A percentile compares a stretch with the other conserved stretches of the same genome.
These are phyloP conservation scores for Brachyhypopomus occidentalis DNA, from an alignment of 2,113 vertebrate species.

Conservation along the genomic window DNA sequence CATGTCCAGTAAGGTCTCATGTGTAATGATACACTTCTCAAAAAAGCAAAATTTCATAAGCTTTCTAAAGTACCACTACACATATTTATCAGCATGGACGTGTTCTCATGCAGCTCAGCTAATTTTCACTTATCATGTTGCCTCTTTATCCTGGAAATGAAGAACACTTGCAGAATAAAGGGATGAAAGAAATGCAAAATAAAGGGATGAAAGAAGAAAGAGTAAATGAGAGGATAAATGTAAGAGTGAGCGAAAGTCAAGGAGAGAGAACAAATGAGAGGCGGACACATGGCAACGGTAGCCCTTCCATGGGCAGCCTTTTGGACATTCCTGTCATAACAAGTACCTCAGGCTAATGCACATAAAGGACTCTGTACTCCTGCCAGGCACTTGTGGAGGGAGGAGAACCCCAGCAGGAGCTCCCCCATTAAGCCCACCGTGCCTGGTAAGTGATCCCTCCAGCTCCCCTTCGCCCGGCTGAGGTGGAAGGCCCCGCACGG, in stretches of 20 bases:
- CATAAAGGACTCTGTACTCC: conserved; percentile 9
- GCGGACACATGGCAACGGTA: neutral
- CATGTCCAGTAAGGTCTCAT: neutral
- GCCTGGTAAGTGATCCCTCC: neutral
- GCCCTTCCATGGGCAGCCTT: neutral
- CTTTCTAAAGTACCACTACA: conserved; percentile 2
- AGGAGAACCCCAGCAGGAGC: neutral
- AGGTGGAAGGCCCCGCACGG: neutral
- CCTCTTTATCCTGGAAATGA: neutral
- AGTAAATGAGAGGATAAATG: neutral
- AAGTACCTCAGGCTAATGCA: conserved; percentile 1
- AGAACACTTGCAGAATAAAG: neutral
- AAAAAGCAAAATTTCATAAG: conserved; percentile 27
- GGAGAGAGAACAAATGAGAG: neutral
- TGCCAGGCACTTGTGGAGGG: neutral
- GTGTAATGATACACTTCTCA: conserved; percentile 20
- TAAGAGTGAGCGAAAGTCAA: neutral
- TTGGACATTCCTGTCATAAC: neutral
- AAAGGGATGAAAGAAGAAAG: neutral
- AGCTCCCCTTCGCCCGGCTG: neutral
- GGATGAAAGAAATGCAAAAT: neutral
- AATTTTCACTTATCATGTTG: neutral
- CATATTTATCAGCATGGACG: conserved; percentile 13
- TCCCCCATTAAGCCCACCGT: neutral
- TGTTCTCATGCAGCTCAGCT: neutral